Conservation (phyloP, 2,888 invertebrate genomes). For the Taphrorychus bicolor region DNA sequence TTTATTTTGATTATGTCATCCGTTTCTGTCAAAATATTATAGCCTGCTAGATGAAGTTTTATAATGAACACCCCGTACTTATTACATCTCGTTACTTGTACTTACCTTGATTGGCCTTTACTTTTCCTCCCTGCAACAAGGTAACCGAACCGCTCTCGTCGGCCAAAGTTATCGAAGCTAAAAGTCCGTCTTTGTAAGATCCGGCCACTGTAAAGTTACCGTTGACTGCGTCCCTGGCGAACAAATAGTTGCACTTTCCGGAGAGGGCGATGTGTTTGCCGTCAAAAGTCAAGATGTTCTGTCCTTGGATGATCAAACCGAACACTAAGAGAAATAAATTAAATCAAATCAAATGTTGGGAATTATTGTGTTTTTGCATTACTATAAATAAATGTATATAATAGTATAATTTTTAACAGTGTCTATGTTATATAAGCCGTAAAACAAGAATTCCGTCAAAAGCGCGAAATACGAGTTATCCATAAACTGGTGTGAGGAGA, state of each 20-base stretch:
- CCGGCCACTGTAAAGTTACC: slow-evolving; percentile 85
- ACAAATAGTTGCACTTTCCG: slow-evolving; percentile 85
- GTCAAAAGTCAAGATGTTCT: slow-evolving; percentile 90
- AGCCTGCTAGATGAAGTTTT: too few relatives aligned
- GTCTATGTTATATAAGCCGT: too few relatives aligned
- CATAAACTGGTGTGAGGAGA: too few relatives aligned
- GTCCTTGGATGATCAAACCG: slow-evolving; percentile 78
- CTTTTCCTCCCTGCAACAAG: slow-evolving; percentile 63
- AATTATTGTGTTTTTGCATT: background rate
- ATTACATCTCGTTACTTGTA: too few relatives aligned
- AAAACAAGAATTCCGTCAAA: too few relatives aligned
- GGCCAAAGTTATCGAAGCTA: slow-evolving; percentile 72
- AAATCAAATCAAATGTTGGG: background rate
- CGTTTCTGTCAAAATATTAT: too few relatives aligned
- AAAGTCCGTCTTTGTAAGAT: slow-evolving; percentile 72
- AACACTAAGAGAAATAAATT: slow-evolving; percentile 62
- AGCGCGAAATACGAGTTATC: too few relatives aligned
- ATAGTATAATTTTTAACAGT: too few relatives aligned
- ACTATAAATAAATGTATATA: too few relatives aligned
- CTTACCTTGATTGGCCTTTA: slow-evolving; percentile 67
- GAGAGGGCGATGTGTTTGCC: slow-evolving; percentile 80
- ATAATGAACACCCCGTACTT: too few relatives aligned
- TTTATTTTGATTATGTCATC: too few relatives aligned
- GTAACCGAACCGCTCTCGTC: slow-evolving; percentile 71
- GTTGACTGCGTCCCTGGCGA: slow-evolving; percentile 84